Percentiles rank a stretch among this genome's conserved stretches.
phyloP scores from a whole-genome alignment of 2,797 vertebrate genomes.

The Cetoscarus ocellatus region DNA sequence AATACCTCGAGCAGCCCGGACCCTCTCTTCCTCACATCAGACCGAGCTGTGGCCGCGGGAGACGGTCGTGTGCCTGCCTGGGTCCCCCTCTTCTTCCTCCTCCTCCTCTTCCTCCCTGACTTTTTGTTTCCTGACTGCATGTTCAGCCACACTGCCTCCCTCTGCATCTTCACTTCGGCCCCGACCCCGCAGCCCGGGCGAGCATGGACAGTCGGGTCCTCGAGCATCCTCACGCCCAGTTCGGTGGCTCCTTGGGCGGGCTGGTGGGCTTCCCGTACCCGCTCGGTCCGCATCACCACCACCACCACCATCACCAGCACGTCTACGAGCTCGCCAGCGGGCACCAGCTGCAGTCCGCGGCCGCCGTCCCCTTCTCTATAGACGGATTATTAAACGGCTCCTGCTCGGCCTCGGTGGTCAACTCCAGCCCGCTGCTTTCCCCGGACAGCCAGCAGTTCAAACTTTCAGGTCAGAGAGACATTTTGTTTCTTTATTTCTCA shows the following conservation, averaged over 20 bases:
- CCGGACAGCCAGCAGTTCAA: conserved; percentile 92
- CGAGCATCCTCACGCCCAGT: conserved; percentile 97
- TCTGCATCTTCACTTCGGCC: conserved; percentile 77
- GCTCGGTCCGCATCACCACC: conserved; percentile 92
- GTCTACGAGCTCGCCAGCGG: conserved; percentile 94
- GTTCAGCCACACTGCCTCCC: conserved; percentile 80
- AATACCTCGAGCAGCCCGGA: conserved; percentile 37
- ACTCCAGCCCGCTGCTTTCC: conserved; percentile 88
- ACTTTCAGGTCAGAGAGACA: conserved; percentile 89
- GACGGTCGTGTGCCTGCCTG: conserved; percentile 33
- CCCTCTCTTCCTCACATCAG: conserved; percentile 21
- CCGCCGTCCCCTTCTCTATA: conserved; percentile 95
- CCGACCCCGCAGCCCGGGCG: conserved; percentile 84
- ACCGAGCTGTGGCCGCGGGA: conserved; percentile 53
- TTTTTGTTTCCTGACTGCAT: conserved; percentile 77
- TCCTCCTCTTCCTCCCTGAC: conserved; percentile 34
- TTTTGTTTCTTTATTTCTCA: background rate
- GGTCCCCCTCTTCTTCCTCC: conserved; percentile 18
- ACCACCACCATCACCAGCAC: conserved; percentile 94
- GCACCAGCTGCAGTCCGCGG: conserved; percentile 92
- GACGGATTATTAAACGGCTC: conserved; percentile 97
- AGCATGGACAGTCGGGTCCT: conserved; percentile 98
- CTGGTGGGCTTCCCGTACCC: conserved; percentile 97
- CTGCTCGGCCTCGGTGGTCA: conserved; percentile 93
- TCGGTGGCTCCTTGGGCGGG: conserved; percentile 92